Evolutionary conservation across 2,888 invertebrate genomes (phyloP).

Genomic region (Rhaphigaster nebulosa): DNA sequence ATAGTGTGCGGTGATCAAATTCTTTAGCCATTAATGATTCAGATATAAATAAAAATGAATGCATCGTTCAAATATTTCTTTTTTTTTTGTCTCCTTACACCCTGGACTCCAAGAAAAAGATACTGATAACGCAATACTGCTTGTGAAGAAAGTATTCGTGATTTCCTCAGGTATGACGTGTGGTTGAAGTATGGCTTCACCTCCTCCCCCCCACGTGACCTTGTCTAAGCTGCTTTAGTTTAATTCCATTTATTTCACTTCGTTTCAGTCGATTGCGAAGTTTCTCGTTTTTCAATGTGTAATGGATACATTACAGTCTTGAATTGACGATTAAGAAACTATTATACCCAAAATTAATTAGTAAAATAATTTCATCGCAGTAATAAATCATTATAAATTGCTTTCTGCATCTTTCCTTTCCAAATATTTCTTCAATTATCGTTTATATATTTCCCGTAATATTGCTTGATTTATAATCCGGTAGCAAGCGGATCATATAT

Average conservation of each 20-base stretch:
- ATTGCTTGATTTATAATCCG: too few species aligned
- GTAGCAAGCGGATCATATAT: too few species aligned
- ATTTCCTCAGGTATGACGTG: neutral
- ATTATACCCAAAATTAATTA: neutral
- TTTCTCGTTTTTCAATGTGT: neutral
- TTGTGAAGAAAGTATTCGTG: conserved; percentile 7
- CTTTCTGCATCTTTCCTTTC: neutral
- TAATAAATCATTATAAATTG: too few species aligned
- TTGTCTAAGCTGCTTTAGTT: conserved; percentile 13
- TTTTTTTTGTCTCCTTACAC: neutral
- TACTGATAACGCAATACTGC: neutral
- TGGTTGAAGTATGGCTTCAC: neutral
- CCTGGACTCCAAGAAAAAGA: neutral
- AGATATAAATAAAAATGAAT: too few species aligned
- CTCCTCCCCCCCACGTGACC: neutral
- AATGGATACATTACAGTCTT: neutral
- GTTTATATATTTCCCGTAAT: too few species aligned
- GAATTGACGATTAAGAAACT: neutral
- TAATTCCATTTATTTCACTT: neutral
- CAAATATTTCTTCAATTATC: too few species aligned
- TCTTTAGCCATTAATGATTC: too few species aligned
- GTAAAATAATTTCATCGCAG: neutral
- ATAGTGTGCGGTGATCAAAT: too few species aligned
- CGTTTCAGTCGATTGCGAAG: neutral
- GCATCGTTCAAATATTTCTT: too few species aligned